Evolutionary conservation across 2,888 invertebrate genomes (phyloP).

Genomic region (Pammene fasciana): DNA sequence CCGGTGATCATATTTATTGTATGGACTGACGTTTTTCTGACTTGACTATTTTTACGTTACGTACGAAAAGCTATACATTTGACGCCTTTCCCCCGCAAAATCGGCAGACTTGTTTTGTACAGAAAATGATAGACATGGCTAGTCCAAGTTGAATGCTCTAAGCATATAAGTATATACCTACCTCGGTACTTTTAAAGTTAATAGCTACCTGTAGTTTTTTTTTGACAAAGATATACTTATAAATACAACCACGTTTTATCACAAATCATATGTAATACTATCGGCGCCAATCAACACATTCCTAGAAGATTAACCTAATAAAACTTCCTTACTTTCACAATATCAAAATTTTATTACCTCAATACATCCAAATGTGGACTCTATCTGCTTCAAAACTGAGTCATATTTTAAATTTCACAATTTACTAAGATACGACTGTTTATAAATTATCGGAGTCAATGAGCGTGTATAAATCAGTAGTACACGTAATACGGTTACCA

Average conservation of each 20-base stretch:
- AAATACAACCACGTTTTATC: background rate
- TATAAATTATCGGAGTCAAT: conserved; percentile 30
- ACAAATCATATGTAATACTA: conserved; percentile 9
- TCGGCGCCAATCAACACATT: conserved; percentile 22
- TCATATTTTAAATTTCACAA: background rate
- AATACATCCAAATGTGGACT: background rate
- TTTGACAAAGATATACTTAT: no score
- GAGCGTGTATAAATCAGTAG: conserved; percentile 28
- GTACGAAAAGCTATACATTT: no score
- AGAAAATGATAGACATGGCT: no score
- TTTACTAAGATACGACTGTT: background rate
- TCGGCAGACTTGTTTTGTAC: no score
- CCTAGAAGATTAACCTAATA: conserved; percentile 30
- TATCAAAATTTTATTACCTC: no score
- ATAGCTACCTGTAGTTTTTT: no score
- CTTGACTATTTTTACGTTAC: no score
- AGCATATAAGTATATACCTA: background rate
- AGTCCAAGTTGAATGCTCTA: no score
- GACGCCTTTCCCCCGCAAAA: no score
- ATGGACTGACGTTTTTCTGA: no score
- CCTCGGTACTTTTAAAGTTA: no score
- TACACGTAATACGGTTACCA: background rate
- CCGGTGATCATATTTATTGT: no score
- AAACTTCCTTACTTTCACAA: background rate
- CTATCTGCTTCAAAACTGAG: background rate